A percentile compares a stretch with the other conserved stretches of the same genome.
phyloP scores from a whole-genome alignment of 2,797 vertebrate genomes.

The Garrulus glandarius region DNA sequence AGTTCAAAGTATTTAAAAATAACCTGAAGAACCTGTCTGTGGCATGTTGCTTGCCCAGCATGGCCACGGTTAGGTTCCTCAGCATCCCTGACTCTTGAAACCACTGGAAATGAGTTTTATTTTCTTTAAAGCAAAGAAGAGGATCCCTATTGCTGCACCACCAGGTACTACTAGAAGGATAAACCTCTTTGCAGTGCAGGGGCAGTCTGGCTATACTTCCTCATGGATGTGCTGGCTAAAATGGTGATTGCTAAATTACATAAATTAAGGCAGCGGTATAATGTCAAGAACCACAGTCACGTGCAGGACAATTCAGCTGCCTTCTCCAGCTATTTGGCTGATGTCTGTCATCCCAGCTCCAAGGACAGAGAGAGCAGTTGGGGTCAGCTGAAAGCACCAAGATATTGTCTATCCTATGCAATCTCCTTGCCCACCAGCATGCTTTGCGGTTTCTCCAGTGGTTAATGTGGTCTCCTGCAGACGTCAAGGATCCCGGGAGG shows the following conservation, averaged over 20 bases:
- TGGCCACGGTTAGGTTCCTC: background rate
- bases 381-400: background rate
- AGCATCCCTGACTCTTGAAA: background rate
- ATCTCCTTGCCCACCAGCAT: background rate
- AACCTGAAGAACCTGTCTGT: background rate
- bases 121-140: background rate
- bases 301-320: background rate
- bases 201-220: background rate
- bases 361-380: background rate
- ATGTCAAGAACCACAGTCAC: background rate
- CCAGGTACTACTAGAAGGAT: background rate
- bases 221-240: background rate
- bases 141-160: background rate
- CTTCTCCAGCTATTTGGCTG: background rate
- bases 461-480: background rate
- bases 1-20: background rate
- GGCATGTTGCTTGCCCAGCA: background rate
- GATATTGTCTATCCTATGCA: background rate
- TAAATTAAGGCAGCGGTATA: background rate
- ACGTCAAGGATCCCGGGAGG: background rate
- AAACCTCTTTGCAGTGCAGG: background rate
- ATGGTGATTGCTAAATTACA: fast-evolving
- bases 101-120: background rate
- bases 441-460: background rate
- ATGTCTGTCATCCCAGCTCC: background rate